Evolutionary conservation across 2,797 vertebrate genomes (phyloP).

Genomic region (Morelia viridis): DNA sequence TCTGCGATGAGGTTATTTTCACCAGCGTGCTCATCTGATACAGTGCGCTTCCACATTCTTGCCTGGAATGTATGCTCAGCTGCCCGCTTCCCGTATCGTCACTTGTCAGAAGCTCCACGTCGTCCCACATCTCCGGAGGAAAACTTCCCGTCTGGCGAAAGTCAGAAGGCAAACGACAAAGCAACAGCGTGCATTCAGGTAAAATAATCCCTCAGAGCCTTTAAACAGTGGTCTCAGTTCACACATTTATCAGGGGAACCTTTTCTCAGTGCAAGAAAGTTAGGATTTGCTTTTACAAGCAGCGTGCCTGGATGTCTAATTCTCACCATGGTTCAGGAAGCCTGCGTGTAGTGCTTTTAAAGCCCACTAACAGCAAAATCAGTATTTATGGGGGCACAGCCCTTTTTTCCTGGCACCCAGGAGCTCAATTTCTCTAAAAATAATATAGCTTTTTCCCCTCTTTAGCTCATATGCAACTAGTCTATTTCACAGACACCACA

Average conservation of each 20-base stretch:
- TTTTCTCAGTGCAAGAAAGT: neutral
- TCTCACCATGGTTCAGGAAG: neutral
- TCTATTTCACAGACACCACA: neutral
- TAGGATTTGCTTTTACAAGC: neutral
- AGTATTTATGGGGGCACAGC: neutral
- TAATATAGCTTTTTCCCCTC: neutral
- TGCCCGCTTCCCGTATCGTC: slow-evolving; percentile 85
- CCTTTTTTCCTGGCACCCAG: neutral
- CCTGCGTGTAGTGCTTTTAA: neutral
- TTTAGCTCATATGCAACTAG: neutral
- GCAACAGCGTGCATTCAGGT: rapidly evolving
- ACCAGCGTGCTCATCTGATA: slow-evolving; percentile 89
- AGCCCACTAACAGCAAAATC: neutral
- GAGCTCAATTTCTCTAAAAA: neutral
- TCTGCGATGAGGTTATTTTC: slow-evolving; percentile 81
- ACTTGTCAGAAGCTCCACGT: slow-evolving; percentile 85
- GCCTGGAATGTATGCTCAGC: slow-evolving; percentile 74
- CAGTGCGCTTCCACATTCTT: slow-evolving; percentile 81
- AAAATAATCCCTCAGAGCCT: neutral
- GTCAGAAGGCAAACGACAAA: neutral
- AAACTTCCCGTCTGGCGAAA: neutral
- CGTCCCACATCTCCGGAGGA: slow-evolving; percentile 82
- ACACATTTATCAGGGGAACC: neutral
- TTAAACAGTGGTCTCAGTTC: neutral
- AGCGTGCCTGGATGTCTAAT: neutral